Conservation (phyloP, 2,113 vertebrate genomes). For the Verasper variegatus region DNA sequence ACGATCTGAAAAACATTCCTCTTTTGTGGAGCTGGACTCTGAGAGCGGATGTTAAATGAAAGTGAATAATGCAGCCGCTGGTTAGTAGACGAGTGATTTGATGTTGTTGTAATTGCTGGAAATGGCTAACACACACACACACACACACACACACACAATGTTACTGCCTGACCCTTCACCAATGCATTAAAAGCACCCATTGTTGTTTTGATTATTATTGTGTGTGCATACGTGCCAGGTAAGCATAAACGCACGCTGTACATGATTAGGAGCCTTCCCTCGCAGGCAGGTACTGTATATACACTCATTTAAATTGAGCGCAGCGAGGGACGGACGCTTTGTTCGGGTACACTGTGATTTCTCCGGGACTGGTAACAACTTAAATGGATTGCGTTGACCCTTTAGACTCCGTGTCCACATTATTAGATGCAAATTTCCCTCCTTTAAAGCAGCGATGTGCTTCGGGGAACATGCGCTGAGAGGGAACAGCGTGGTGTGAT, state of each 20-base stretch:
- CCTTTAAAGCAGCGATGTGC: constrained; percentile 33
- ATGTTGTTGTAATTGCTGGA: constrained; percentile 6
- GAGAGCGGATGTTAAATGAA: too few species aligned
- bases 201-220: constrained; percentile 3
- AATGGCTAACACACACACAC: not conserved
- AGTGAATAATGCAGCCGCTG: not conserved
- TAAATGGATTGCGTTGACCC: constrained; percentile 26
- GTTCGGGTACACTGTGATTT: constrained; percentile 8
- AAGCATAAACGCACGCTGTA: constrained; percentile 16
- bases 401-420: constrained; percentile 24
- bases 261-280: constrained; percentile 9
- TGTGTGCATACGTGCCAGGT: constrained; percentile 2
- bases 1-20: not conserved
- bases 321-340: constrained; percentile 3
- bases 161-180: not conserved
- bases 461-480: constrained; percentile 4
- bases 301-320: constrained; percentile 16
- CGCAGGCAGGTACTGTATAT: constrained; percentile 10
- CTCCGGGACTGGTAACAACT: not conserved
- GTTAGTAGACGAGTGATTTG: not conserved
- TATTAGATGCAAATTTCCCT: constrained; percentile 24
- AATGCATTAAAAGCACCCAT: not conserved
- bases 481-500: constrained; percentile 8
- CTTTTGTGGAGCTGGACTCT: not conserved
- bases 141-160: not conserved